Base-by-base conservation (phyloP, 2,113 vertebrate species). In the Lamprologus tigripictilis region DNA sequence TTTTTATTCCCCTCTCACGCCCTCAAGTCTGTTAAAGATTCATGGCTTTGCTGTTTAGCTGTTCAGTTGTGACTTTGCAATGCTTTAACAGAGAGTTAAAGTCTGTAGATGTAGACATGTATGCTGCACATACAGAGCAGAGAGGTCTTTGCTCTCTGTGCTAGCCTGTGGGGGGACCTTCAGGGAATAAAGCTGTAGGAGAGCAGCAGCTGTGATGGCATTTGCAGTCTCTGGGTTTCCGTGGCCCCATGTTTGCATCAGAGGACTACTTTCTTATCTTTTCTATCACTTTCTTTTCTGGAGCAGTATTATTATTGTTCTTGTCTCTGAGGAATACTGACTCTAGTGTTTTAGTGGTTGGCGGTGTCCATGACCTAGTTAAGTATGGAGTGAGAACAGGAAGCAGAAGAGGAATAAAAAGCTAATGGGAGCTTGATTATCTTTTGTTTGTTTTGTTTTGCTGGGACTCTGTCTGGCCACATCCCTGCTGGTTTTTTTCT, bases 291-390 rank as follows among this genome's bases (percentile, higher is more conserved):
- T 63, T 33, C 61, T 81, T 33, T 73, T 89, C 84, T 89, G 87
- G 85, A 89, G 82, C 91, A 88, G 47, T 73, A 81, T 84, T 88
- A 68, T 68, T 68, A 68, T 40, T 68, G 49, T 63, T 81, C 31
- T 80, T 49, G 63, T 88, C 87, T 94, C 90, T 51, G 55, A 73
- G 90, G 85, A 88, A 31, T 82, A 82, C 86, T 90, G 89, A 90
- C 92, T 86, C 90, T 83, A 73, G 81, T 58, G 71, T 92, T 91
- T 82, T 86, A 84, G 80, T 87, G 83, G 81, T 89, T 93, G 90
- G 88, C 87, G 93, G 85, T 82, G 92, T 94, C 84, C 80, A 76
- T 94, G 94, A 95, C 95, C 94, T 66, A 94, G 54, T 96, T 95
- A 89, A 94, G 95, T 88, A 88, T 89, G 83, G 94, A 86, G 90